These are phyloP conservation scores for Todus mexicanus DNA, from an alignment of 2,797 vertebrate species.

Conservation along the genomic window DNA sequence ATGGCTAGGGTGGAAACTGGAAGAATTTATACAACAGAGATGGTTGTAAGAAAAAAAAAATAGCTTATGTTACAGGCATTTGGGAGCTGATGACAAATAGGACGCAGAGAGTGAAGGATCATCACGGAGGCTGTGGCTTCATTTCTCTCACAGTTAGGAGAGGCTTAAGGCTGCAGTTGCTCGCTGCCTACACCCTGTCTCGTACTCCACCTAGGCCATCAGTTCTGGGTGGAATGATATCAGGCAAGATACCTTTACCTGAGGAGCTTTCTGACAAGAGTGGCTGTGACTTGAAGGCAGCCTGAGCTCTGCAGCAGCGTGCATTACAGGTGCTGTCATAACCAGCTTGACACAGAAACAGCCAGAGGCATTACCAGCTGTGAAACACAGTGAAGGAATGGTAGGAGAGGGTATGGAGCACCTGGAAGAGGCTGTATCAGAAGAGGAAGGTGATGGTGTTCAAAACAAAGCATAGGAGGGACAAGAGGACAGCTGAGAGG, in stretches of 20 bases:
- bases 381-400: neutral
- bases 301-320: neutral
- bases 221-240: neutral
- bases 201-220: neutral
- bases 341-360: neutral
- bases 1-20: neutral
- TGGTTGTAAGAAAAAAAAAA: neutral
- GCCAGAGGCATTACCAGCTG: neutral
- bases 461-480: neutral
- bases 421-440: neutral
- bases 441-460: neutral
- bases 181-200: neutral
- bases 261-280: neutral
- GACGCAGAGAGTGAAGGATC: neutral
- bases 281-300: neutral
- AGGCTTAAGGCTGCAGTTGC: neutral
- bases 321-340: neutral
- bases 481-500: neutral
- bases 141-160: neutral
- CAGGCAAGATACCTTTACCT: neutral
- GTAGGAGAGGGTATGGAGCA: neutral
- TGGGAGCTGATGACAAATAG: neutral
- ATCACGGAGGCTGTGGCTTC: neutral
- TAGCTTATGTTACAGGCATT: neutral
- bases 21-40: neutral